Evolutionary conservation across 2,888 invertebrate species (phyloP).

Genomic region (Pristionchus entomophagus): DNA sequence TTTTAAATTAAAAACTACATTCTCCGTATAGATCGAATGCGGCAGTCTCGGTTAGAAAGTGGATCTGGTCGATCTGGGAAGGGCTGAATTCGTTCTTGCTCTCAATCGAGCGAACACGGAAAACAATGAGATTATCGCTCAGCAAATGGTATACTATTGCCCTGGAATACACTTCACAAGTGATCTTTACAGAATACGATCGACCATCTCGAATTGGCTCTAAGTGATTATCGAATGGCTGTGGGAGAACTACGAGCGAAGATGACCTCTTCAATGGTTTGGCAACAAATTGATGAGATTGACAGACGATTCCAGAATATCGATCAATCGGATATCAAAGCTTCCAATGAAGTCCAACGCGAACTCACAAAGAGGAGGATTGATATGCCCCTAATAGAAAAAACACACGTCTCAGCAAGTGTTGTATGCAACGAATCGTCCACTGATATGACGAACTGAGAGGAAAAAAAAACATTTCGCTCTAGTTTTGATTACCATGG

Average conservation of each 20-base stretch:
- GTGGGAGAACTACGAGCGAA: background rate
- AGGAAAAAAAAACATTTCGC: too few species aligned
- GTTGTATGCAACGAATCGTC: background rate
- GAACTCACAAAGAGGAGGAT: background rate
- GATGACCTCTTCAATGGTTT: background rate
- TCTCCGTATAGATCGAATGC: background rate
- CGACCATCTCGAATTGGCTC: background rate
- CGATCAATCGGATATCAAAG: background rate
- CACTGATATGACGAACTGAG: background rate
- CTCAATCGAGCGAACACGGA: background rate
- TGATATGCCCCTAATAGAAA: background rate
- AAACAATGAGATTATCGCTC: background rate
- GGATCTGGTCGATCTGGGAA: background rate
- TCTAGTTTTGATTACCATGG: background rate
- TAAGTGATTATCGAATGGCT: background rate
- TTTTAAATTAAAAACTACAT: too few species aligned
- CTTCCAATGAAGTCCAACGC: background rate
- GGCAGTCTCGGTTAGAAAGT: background rate
- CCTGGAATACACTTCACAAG: too few species aligned
- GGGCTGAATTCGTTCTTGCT: background rate
- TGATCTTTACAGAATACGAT: background rate
- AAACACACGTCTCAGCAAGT: too few species aligned
- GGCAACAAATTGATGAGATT: background rate
- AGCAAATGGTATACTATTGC: conserved; percentile 28
- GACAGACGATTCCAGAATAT: too few species aligned